Evolutionary conservation across 2,113 vertebrate genomes (phyloP).

Genomic region (Murina feae): DNA sequence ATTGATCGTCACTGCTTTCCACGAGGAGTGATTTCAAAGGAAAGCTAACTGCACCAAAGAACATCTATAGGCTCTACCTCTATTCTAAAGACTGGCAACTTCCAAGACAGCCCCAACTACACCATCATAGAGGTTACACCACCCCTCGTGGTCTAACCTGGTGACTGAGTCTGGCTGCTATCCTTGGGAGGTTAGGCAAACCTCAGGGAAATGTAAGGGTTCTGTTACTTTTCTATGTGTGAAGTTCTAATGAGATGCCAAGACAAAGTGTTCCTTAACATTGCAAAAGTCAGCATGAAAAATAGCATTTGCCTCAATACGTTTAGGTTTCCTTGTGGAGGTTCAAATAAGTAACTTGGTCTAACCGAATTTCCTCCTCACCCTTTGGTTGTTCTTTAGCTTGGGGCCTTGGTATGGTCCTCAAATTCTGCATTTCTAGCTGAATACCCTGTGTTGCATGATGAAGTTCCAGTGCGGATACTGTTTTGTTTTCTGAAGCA

Average conservation of each 20-base stretch:
- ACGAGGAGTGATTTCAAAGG: not conserved
- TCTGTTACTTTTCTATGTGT: not conserved
- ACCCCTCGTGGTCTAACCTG: not conserved
- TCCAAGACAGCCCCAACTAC: not conserved
- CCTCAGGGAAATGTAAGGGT: not conserved
- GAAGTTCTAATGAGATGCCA: not conserved
- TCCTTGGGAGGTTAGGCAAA: not conserved
- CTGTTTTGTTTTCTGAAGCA: not conserved
- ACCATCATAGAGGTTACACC: not conserved
- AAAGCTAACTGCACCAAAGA: not conserved
- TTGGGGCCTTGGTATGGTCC: not conserved
- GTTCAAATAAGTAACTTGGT: not conserved
- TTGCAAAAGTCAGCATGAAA: not conserved
- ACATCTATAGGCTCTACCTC: not conserved
- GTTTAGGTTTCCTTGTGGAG: not conserved
- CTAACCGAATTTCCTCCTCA: too few relatives aligned
- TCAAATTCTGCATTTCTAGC: not conserved
- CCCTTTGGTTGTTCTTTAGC: not conserved
- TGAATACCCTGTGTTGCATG: not conserved
- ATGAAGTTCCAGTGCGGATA: not conserved
- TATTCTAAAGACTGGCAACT: not conserved
- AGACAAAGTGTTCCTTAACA: not conserved
- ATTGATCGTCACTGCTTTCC: not conserved
- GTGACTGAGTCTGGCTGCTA: not conserved
- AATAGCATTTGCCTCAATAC: not conserved